Evolutionary conservation across 2,888 invertebrate genomes (phyloP), one percentile per base, ranked within the genome.

Genomic region (Ypsolopha scabrella): DNA sequence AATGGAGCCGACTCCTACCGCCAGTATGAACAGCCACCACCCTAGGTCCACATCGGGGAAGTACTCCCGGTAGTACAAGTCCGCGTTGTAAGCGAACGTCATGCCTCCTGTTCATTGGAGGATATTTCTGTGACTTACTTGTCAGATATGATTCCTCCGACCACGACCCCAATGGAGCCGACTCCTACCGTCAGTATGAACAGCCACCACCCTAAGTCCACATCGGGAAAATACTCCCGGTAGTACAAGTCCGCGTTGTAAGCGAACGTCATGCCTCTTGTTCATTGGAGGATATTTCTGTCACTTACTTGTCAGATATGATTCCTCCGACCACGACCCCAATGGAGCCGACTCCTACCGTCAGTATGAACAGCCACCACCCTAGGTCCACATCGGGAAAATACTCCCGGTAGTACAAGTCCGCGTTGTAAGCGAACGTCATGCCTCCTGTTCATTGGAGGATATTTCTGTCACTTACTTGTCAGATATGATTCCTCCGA

Each of bases 241-340:
- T 95, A 96, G 81, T 95, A 96, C 50, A 95, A 87, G 71, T 96
- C 95, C 6, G 95, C 95, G 74, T 96, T 96, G 87, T 96, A 96
- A 0, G 95, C 95, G 78, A 96, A 96, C 55, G 93, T 93, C 92
- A 95, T n/a, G n/a, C n/a, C n/a, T n/a, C n/a, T n/a, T n/a, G 24
- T 24, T 24, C 4, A 24, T 4, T 24, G 24, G 4, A 24, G 24
- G 4, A 2, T 9, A 48, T 14, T n/a, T n/a, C n/a, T n/a, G 10
- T 10, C 6, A 63, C 77, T 71, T 48, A 87, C 87, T 94, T 94
- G 75, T 96, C 96, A 0, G 95, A 95, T 2, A 95, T 88, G 43
- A 95, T 80, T 4, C 87, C 87, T 2, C 93, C 93, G 1, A 87
- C 89, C 0, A 92, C 92, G 0, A 93, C 92, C 2, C 94, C 94